Evolutionary conservation across 2,113 vertebrate genomes (phyloP), one percentile per base, ranked within the genome.

Genomic region (Amphiprion percula): DNA sequence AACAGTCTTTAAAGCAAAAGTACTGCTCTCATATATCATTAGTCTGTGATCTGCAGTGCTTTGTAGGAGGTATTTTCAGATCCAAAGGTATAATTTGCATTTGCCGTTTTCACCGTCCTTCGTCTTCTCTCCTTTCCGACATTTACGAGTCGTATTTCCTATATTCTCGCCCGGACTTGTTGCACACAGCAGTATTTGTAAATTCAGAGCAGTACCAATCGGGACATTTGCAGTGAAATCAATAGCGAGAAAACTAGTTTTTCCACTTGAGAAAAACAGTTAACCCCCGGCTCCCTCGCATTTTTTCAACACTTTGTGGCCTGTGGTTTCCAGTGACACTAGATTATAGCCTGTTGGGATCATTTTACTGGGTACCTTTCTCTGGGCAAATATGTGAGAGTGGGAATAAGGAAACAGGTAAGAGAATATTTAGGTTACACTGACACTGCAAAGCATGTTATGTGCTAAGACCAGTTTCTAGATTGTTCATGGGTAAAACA

Each of bases 1-100:
- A 74, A 66, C 53, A 72, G 16, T 75, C 69, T 79, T 82, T 79
- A 70, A 67, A 84, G 78, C 28, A 49, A 63, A 82, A 69, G 72
- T 10, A 77, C 59, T 63, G 71, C 49, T 68, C 82, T 86, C 58
- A 83, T 62, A 46, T 63, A 74, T 55, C 71, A 83, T 61, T 58
- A 74, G 41, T 47, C 14, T 77, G 49, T 69, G 30, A 59, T 60
- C 37, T 80, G 56, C 47, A 72, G 10, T 23, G 52, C 49, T 75
- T 68, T 60, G 9, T 41, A 41, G 21, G 24, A 59, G 23, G 52
- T 66, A 26, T 73, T 77, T 66, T 55, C 19, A 37, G 19, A 67
- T 66, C 73, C 19, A 24, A 23, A 74, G 39, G 33, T 66, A 26
- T 55, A 50, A 80, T 74, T 82, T 72, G 41, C 6, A 58, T 44